Evolutionary conservation across 2,113 vertebrate species (phyloP).

Genomic region (Nibea coibor): DNA sequence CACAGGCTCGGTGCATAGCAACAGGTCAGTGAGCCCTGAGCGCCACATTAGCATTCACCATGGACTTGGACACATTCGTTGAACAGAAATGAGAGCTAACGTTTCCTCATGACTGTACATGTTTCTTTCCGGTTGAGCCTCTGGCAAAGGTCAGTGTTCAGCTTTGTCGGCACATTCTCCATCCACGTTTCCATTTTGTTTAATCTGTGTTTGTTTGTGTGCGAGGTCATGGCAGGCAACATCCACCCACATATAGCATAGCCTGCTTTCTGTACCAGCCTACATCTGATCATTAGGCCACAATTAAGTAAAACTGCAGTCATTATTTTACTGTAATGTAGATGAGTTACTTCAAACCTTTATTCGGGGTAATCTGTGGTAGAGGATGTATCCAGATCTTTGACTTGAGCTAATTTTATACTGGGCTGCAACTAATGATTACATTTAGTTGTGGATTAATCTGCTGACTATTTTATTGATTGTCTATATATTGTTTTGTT

Average conservation of each 20-base stretch:
- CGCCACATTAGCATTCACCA: slow-evolving; percentile 35
- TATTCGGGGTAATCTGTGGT: not conserved
- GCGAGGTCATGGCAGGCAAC: not conserved
- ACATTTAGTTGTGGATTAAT: not conserved
- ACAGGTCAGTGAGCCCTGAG: slow-evolving; percentile 59
- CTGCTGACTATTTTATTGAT: not conserved
- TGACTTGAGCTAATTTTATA: not conserved
- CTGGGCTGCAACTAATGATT: not conserved
- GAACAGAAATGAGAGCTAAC: slow-evolving; percentile 27
- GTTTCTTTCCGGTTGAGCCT: slow-evolving; percentile 27
- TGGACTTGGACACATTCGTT: slow-evolving; percentile 35
- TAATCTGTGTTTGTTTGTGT: not conserved
- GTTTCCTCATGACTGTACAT: slow-evolving; percentile 37
- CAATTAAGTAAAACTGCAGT: not conserved
- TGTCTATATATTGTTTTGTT: not conserved
- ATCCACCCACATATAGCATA: not conserved
- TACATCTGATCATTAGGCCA: not conserved
- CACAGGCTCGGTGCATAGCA: slow-evolving; percentile 53
- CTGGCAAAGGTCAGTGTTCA: slow-evolving; percentile 62
- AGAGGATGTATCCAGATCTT: not conserved
- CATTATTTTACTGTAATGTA: not conserved
- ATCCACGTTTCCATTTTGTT: not conserved
- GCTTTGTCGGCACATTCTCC: not conserved
- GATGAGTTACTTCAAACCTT: not conserved
- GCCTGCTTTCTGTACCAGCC: slow-evolving; percentile 15